Evolutionary conservation across 2,797 vertebrate genomes (phyloP).

Genomic region (Arrhamphus sclerolepis): DNA sequence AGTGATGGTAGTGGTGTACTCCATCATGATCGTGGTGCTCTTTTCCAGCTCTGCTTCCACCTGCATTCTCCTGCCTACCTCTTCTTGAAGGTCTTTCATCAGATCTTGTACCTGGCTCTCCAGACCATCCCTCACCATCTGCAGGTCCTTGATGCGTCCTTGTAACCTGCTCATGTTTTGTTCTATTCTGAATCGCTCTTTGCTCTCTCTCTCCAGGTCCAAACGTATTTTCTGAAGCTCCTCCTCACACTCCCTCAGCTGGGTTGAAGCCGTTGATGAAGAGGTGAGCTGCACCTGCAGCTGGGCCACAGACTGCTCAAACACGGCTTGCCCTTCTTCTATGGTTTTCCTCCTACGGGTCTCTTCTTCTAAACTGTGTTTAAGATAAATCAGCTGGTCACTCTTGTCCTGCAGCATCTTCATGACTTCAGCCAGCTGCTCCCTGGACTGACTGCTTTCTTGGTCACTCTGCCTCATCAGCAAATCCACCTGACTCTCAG

Average conservation of each 20-base stretch:
- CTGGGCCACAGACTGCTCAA: slow-evolving; percentile 86
- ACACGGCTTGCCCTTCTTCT: slow-evolving; percentile 85
- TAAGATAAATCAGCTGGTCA: slow-evolving; percentile 84
- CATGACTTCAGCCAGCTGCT: slow-evolving; percentile 83
- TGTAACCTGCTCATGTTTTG: slow-evolving; percentile 86
- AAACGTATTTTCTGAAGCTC: slow-evolving; percentile 83
- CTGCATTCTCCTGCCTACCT: slow-evolving; percentile 83
- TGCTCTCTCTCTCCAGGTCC: slow-evolving; percentile 86
- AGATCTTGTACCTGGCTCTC: slow-evolving; percentile 88
- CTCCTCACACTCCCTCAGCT: slow-evolving; percentile 84
- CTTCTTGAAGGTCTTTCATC: slow-evolving; percentile 84
- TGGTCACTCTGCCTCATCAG: slow-evolving; percentile 84
- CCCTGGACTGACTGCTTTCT: slow-evolving; percentile 80
- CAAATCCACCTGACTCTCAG: slow-evolving; percentile 86
- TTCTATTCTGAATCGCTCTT: slow-evolving; percentile 84
- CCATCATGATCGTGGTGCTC: slow-evolving; percentile 78
- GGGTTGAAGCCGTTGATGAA: slow-evolving; percentile 79
- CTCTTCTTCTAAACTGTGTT: slow-evolving; percentile 88
- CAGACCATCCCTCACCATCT: slow-evolving; percentile 84
- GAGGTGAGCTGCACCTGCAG: slow-evolving; percentile 83
- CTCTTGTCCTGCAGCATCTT: slow-evolving; percentile 88
- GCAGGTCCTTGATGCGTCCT: slow-evolving; percentile 87
- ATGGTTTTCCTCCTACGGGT: slow-evolving; percentile 82
- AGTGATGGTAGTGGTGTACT: slow-evolving; percentile 84
- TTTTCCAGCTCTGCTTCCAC: slow-evolving; percentile 88